phyloP scores from a whole-genome alignment of 1,140 invertebrate genomes.

The Periplaneta americana region DNA sequence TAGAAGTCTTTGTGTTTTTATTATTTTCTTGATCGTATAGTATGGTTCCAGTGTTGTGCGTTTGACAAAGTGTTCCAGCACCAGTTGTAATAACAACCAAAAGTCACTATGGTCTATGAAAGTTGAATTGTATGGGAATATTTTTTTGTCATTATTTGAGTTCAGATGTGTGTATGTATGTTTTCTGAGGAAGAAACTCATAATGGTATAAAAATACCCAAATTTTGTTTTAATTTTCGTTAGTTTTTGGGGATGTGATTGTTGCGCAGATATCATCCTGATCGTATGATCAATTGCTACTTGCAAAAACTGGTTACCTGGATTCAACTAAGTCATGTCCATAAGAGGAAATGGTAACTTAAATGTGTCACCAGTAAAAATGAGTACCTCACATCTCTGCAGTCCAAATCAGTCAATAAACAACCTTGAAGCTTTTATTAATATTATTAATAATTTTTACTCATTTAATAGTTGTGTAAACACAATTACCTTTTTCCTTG shows the following conservation, averaged over 20 bases:
- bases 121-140: background rate
- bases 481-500: background rate
- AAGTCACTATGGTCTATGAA: background rate
- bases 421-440: constrained; percentile 1
- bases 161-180: background rate
- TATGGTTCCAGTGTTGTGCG: background rate
- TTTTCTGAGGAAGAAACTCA: background rate
- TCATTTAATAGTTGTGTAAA: background rate
- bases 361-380: background rate
- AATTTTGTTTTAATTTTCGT: background rate
- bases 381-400: background rate
- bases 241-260: background rate
- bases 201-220: background rate
- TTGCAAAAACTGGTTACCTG: background rate
- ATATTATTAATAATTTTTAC: background rate
- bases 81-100: background rate
- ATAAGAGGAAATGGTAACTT: background rate
- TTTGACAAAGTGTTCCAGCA: background rate
- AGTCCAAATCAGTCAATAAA: background rate
- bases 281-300: background rate
- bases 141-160: background rate
- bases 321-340: background rate
- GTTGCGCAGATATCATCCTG: background rate
- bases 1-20: background rate
- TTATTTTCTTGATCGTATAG: background rate